Conservation (phyloP, 2,797 vertebrate species). For the Typhlichthys eigenmanni region DNA sequence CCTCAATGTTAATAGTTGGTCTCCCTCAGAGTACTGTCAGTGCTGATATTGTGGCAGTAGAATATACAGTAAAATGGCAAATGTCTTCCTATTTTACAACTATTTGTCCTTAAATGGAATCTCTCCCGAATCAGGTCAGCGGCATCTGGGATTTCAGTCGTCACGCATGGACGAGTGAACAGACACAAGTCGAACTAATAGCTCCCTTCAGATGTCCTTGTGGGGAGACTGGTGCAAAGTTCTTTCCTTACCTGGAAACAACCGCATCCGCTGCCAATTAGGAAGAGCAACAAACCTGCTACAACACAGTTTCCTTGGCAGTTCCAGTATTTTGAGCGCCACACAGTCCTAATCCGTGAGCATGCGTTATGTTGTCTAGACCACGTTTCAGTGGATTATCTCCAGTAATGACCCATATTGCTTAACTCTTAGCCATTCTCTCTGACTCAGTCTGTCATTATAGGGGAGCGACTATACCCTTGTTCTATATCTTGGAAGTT, state of each 20-base stretch:
- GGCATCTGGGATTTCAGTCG: no score
- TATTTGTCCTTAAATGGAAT: no score
- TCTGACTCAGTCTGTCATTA: slow-evolving; percentile 37
- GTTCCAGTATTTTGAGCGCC: not conserved
- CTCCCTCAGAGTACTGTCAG: no score
- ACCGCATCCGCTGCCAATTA: not conserved
- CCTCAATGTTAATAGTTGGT: no score
- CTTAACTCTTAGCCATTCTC: slow-evolving; percentile 32
- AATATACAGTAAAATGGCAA: no score
- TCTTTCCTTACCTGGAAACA: slow-evolving; percentile 10
- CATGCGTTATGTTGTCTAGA: slow-evolving; percentile 2
- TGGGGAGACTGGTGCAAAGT: not conserved
- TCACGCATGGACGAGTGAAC: no score
- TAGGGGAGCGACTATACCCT: slow-evolving; percentile 30
- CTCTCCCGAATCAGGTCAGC: no score
- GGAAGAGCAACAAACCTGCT: slow-evolving; percentile 11
- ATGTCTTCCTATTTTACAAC: no score
- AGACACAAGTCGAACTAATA: no score
- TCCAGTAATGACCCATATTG: slow-evolving; percentile 39
- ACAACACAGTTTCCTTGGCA: not conserved
- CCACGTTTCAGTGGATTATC: slow-evolving; percentile 46
- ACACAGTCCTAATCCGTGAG: slow-evolving; percentile 19
- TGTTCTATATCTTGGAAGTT: slow-evolving; percentile 41
- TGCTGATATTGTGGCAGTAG: no score
- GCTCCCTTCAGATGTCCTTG: no score